These are phyloP conservation scores for Columba guinea DNA, from an alignment of 2,797 vertebrate genomes.

Conservation along the genomic window DNA sequence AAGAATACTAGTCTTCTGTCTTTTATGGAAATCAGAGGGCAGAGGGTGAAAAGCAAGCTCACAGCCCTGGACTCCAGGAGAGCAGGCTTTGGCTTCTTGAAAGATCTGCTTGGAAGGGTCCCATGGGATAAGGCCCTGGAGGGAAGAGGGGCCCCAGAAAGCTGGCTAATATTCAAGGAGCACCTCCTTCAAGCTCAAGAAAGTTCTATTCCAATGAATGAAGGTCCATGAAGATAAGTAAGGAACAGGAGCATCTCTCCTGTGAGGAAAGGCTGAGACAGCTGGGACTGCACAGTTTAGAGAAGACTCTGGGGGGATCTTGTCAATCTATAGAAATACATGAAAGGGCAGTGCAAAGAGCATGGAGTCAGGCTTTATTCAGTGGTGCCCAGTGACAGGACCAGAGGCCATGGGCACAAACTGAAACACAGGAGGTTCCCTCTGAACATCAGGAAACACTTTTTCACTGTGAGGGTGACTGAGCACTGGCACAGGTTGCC, in stretches of 20 bases:
- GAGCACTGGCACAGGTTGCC: not conserved
- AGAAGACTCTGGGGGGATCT: not conserved
- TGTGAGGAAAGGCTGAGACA: not conserved
- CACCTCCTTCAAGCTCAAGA: not conserved
- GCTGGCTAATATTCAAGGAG: not conserved
- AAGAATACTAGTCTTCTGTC: not conserved
- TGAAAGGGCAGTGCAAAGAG: not conserved
- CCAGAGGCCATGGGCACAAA: not conserved
- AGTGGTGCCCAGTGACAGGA: not conserved
- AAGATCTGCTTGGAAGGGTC: not conserved
- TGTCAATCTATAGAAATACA: not conserved
- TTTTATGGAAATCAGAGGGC: not conserved
- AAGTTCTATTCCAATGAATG: not conserved
- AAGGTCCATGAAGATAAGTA: not conserved
- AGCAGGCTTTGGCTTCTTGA: not conserved
- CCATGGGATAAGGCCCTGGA: not conserved
- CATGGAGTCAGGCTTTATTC: not conserved
- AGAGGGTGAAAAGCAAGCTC: not conserved
- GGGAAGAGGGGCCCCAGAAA: too few relatives aligned
- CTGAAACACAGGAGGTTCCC: not conserved
- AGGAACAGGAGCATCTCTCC: not conserved
- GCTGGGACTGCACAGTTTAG: not conserved
- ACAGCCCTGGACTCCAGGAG: not conserved
- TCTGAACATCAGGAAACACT: not conserved
- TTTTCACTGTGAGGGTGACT: not conserved